A percentile compares a stretch with the other conserved stretches of the same genome.
Conservation (phyloP, 2,797 vertebrate genomes). For the Enteromius treurensis region DNA sequence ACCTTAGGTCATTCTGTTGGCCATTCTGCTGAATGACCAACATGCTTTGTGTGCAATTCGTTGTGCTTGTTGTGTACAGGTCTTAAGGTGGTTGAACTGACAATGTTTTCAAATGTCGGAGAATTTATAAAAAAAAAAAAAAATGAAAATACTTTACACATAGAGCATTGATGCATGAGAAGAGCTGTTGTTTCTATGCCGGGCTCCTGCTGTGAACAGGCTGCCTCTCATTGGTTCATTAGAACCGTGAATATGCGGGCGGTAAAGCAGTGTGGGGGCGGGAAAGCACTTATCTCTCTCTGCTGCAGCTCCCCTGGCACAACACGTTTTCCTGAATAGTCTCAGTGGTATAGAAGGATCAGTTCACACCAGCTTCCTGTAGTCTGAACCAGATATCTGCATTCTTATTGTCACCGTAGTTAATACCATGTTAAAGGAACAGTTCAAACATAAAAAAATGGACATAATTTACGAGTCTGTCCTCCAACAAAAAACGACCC, state of each 20-base stretch:
- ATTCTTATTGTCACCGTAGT: conserved; percentile 20
- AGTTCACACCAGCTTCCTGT: conserved; percentile 44
- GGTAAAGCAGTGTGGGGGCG: conserved; percentile 37
- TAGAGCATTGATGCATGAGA: conserved; percentile 19
- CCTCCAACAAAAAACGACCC: too few relatives aligned
- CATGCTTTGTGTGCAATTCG: background rate
- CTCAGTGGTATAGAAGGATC: conserved; percentile 39
- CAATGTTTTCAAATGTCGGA: background rate
- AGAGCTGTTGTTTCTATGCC: conserved; percentile 32
- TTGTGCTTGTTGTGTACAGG: background rate
- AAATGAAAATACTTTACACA: background rate
- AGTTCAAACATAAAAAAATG: background rate
- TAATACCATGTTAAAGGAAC: background rate
- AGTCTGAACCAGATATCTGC: conserved; percentile 44
- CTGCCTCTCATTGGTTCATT: conserved; percentile 50
- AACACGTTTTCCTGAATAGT: conserved; percentile 43
- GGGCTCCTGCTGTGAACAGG: conserved; percentile 20
- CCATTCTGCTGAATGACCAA: background rate
- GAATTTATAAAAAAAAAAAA: background rate
- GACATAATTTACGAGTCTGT: too few relatives aligned
- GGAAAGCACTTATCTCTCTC: conserved; percentile 54
- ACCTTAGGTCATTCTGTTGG: too few relatives aligned
- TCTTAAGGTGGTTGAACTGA: background rate
- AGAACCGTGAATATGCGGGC: conserved; percentile 38
- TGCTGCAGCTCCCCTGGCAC: conserved; percentile 51